Conservation (phyloP, 2,888 invertebrate genomes). For the Melanostoma scalare region DNA sequence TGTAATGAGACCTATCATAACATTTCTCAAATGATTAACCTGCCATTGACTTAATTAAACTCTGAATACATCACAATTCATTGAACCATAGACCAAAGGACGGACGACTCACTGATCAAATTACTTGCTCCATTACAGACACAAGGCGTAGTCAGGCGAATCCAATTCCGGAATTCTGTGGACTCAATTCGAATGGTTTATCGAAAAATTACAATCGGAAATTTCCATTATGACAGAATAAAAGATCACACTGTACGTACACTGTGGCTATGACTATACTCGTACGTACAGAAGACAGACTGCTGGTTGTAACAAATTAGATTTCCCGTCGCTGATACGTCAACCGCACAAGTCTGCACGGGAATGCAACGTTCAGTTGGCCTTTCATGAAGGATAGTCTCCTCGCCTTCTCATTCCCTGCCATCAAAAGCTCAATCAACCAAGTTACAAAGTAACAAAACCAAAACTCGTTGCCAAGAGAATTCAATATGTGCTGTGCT, state of each 20-base stretch:
- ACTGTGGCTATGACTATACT: not conserved
- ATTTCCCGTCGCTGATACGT: constrained; percentile 60
- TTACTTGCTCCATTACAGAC: constrained; percentile 56
- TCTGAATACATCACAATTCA: constrained; percentile 2
- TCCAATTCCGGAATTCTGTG: constrained; percentile 54
- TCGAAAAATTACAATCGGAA: constrained; percentile 64
- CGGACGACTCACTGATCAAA: constrained; percentile 41
- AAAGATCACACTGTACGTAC: constrained; percentile 48
- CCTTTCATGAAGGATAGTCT: constrained; percentile 3
- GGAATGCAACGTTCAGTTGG: constrained; percentile 33
- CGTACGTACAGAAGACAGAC: constrained; percentile 4
- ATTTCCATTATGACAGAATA: constrained; percentile 65
- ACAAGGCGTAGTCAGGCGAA: constrained; percentile 39
- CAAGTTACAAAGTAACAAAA: constrained; percentile 41
- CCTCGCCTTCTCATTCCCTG: too few relatives aligned
- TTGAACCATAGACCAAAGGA: constrained; percentile 44
- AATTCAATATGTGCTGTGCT: constrained; percentile 22
- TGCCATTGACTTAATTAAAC: constrained; percentile 44
- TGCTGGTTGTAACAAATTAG: constrained; percentile 54
- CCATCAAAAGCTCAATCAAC: constrained; percentile 42
- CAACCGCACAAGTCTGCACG: constrained; percentile 51
- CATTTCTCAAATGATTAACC: not conserved
- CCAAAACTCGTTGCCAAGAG: constrained; percentile 31
- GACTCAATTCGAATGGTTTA: constrained; percentile 60
- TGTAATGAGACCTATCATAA: too few relatives aligned